phyloP scores from a whole-genome alignment of 1,140 invertebrate species.

The Carposina sasakii region DNA sequence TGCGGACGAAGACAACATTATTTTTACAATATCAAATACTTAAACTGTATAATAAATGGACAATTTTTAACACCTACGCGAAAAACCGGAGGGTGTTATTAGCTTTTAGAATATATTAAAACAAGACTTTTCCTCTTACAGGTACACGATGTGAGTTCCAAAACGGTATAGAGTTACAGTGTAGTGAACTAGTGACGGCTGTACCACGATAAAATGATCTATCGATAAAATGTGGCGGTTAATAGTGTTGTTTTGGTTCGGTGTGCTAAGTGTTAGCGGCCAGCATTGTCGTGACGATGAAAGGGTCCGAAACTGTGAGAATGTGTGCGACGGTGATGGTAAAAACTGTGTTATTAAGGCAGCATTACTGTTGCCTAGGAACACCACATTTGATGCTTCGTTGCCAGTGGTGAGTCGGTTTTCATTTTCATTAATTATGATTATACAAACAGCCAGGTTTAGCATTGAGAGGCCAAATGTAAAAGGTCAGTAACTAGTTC shows the following conservation, averaged over 20 bases:
- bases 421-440: too few species aligned
- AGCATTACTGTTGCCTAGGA: conserved; percentile 72
- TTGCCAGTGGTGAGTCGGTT: conserved; percentile 67
- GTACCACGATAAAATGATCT: conserved; percentile 17
- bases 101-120: too few species aligned
- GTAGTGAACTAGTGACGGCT: conserved; percentile 36
- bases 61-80: too few species aligned
- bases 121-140: too few species aligned
- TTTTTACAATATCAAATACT: too few species aligned
- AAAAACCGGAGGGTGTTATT: too few species aligned
- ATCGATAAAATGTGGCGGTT: conserved; percentile 46
- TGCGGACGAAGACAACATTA: too few species aligned
- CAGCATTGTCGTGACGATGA: conserved; percentile 65
- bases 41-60: too few species aligned
- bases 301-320: conserved; percentile 58
- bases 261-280: conserved; percentile 18
- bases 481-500: too few species aligned
- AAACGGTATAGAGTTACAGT: conserved; percentile 18
- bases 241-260: conserved; percentile 31
- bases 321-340: conserved; percentile 56
- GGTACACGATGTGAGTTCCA: conserved; percentile 22
- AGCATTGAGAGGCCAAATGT: too few species aligned
- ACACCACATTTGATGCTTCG: conserved; percentile 67
- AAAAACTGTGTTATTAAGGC: conserved; percentile 70
- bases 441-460: too few species aligned